phyloP scores from a whole-genome alignment of 2,888 invertebrate species.

The Andrena marginata region DNA sequence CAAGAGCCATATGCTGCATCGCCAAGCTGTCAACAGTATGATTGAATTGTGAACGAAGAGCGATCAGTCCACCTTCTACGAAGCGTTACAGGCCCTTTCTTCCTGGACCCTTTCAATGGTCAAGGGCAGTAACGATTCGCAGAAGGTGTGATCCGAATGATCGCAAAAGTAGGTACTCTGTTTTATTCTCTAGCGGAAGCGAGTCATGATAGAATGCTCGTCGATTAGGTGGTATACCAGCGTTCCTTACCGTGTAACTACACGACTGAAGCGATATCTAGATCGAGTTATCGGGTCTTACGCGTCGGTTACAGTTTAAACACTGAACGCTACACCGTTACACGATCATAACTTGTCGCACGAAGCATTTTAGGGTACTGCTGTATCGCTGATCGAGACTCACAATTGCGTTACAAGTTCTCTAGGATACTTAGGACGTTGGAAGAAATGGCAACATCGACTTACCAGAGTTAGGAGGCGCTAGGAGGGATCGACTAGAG shows the following conservation, averaged over 20 bases:
- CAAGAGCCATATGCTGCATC: slow-evolving; percentile 63
- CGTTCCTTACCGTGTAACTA: slow-evolving; percentile 60
- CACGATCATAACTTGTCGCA: slow-evolving; percentile 17
- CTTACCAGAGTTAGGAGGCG: slow-evolving; percentile 82
- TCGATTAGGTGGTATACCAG: slow-evolving; percentile 31
- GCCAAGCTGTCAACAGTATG: slow-evolving; percentile 63
- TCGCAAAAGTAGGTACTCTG: slow-evolving; percentile 29
- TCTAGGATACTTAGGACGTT: slow-evolving; percentile 33
- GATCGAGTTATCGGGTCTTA: slow-evolving; percentile 17
- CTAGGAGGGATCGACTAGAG: slow-evolving; percentile 92
- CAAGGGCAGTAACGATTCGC: slow-evolving; percentile 19
- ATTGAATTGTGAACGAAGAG: slow-evolving; percentile 40
- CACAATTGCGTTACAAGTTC: slow-evolving; percentile 25
- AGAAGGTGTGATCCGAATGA: slow-evolving; percentile 40
- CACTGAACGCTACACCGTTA: slow-evolving; percentile 8
- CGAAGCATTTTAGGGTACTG: slow-evolving; percentile 14
- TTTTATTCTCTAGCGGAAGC: slow-evolving; percentile 60
- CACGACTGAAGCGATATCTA: slow-evolving; percentile 38
- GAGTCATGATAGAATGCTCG: slow-evolving; percentile 30
- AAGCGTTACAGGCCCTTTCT: not conserved
- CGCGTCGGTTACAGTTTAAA: slow-evolving; percentile 5
- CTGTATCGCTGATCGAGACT: slow-evolving; percentile 24
- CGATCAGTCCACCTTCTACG: slow-evolving; percentile 37
- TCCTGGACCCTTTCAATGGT: not conserved
- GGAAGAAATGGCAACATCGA: slow-evolving; percentile 34